Conservation (phyloP, 2,888 invertebrate genomes). For the Meliscaeva auricollis region DNA sequence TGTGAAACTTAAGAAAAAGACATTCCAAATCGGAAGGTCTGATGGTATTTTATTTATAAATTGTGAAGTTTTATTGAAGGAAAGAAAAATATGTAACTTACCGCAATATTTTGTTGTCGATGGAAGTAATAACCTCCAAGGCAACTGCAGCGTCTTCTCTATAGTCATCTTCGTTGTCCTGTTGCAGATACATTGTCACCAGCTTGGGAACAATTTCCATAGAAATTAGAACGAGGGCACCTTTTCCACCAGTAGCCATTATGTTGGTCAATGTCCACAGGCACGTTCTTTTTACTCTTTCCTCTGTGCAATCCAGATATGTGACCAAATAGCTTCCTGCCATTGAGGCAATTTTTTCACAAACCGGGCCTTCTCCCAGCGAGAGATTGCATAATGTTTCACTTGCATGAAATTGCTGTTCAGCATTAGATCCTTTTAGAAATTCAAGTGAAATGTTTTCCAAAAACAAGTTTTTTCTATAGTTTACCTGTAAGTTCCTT, state of each 20-base stretch:
- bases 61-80: not conserved
- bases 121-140: constrained; percentile 78
- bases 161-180: constrained; percentile 73
- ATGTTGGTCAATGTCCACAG: constrained; percentile 83
- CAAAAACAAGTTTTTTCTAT: not conserved
- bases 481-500: constrained; percentile 82
- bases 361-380: constrained; percentile 80
- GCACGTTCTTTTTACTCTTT: constrained; percentile 79
- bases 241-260: constrained; percentile 79
- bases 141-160: constrained; percentile 80
- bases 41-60: constrained; percentile 35
- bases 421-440: constrained; percentile 79
- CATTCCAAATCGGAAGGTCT: constrained; percentile 77
- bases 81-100: constrained; percentile 14
- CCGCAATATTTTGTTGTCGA: constrained; percentile 59
- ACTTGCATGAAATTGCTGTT: constrained; percentile 80
- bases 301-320: constrained; percentile 79
- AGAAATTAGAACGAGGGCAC: constrained; percentile 78
- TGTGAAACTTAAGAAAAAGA: constrained; percentile 77
- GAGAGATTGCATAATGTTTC: constrained; percentile 83
- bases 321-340: constrained; percentile 82
- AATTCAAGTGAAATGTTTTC: not conserved
- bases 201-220: constrained; percentile 81
- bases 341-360: constrained; percentile 80
- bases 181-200: constrained; percentile 78